Base-by-base conservation (phyloP, 2,113 vertebrate genomes). In the Rhabdornis inornatus region DNA sequence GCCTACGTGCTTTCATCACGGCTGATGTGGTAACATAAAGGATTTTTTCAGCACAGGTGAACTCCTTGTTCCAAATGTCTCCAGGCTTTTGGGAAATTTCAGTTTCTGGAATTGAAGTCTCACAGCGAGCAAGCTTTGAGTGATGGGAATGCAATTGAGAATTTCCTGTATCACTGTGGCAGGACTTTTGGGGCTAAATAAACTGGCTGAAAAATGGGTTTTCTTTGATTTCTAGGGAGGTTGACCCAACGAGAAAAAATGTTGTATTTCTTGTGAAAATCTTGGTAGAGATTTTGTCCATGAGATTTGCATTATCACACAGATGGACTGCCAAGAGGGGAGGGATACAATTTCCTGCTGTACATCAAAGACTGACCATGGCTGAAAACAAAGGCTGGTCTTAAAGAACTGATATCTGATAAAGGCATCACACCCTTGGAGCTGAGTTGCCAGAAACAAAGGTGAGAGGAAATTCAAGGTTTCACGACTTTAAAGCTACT, bases 11-110 rank as follows among this genome's bases (percentile, higher is more conserved):
- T 94, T 94, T 94, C 89, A 81, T 33, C 86, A 45, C 44, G 0
- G 2, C 53, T 79, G 69, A 31, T 94, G 65, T 71, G 69, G 80
- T 64, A 96, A 89, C 53, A 45, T 15, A n/a, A 92, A 79, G 77
- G 61, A 76, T 83, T 89, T 70, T 59, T 40, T 94, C 92, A 82
- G 56, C 0, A 2, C 5, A 39, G 47, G 69, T 60, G 40, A 95
- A 52, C 65, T 94, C 81, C 76, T 64, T 59, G 52, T 82, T 87
- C 52, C 56, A 94, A 95, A 95, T 79, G 44, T 53, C 95, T 94
- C n/a, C 77, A 84, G 87, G 80, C 64, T 89, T 91, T 56, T 56
- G 65, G 78, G 81, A 76, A 89, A 87, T 57, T 89, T 21, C 39
- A 64, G 15, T 84, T 88, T 92, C 87, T 84, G 81, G 89, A 89